Conservation (phyloP, 1,140 invertebrate genomes). For the Aphelenchoides avenae region DNA sequence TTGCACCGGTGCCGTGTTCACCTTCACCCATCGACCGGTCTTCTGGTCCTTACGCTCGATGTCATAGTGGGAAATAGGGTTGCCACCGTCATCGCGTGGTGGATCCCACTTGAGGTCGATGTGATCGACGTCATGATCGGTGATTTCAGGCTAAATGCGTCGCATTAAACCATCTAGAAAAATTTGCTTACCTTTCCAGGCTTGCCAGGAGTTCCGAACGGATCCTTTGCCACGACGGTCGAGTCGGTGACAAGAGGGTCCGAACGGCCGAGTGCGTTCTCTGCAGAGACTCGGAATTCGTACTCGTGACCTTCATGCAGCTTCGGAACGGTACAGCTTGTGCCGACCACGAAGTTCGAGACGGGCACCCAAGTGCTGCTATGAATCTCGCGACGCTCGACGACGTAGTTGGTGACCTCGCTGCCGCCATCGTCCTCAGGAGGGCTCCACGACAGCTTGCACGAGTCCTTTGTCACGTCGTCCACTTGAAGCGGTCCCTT, state of each 20-base stretch:
- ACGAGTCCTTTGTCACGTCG: constrained; percentile 85
- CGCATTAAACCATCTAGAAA: not conserved
- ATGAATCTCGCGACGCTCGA: constrained; percentile 89
- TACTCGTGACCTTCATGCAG: constrained; percentile 94
- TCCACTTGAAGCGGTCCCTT: constrained; percentile 78
- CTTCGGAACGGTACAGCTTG: constrained; percentile 76
- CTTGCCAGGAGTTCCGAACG: constrained; percentile 83
- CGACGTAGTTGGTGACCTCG: constrained; percentile 73
- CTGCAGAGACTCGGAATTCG: constrained; percentile 84
- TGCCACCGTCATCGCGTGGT: constrained; percentile 56
- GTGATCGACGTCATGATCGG: constrained; percentile 84
- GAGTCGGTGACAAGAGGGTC: constrained; percentile 79
- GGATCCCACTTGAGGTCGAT: constrained; percentile 72
- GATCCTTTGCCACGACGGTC: constrained; percentile 83
- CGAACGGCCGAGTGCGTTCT: constrained; percentile 87
- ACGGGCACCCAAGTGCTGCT: constrained; percentile 93
- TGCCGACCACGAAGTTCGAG: constrained; percentile 79
- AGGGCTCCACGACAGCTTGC: constrained; percentile 82
- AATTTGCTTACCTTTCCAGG: constrained; percentile 65
- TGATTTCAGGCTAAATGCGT: constrained; percentile 72
- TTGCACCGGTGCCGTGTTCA: constrained; percentile 78
- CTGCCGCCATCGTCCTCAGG: constrained; percentile 80
- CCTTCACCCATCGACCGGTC: constrained; percentile 86
- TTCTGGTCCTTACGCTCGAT: constrained; percentile 76
- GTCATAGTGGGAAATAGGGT: constrained; percentile 58